These are phyloP conservation scores for Crambe crambe DNA, from an alignment of 37 sponge, comb jelly and placozoan species.

Conservation along the genomic window DNA sequence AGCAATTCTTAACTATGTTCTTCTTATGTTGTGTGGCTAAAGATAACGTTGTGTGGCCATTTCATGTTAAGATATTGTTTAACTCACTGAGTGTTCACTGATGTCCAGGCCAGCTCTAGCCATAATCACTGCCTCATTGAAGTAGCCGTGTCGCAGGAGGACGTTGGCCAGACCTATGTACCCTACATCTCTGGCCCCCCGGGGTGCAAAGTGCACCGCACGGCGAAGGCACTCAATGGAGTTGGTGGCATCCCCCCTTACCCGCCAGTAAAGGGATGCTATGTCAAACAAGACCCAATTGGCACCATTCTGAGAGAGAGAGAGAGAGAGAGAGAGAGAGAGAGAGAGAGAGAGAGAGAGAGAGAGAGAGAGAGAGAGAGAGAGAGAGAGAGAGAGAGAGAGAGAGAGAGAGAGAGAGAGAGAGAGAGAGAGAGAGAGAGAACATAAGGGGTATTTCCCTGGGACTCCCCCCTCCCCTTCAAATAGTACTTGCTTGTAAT, in stretches of 20 bases:
- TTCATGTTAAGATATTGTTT: no score
- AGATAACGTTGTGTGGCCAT: no score
- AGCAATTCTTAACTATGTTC: no score
- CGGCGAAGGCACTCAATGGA: conserved; percentile 83
- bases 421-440: conserved; percentile 2
- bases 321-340: conserved; percentile 6
- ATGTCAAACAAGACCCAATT: conserved; percentile 80
- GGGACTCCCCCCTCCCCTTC: neutral
- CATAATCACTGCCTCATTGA: conserved; percentile 75
- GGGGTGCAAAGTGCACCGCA: conserved; percentile 66
- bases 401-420: conserved; percentile 4
- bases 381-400: conserved; percentile 15
- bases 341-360: conserved; percentile 15
- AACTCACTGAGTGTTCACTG: conserved; percentile 55
- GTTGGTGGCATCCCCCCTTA: conserved; percentile 60
- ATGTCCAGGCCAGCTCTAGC: conserved; percentile 79
- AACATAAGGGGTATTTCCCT: neutral
- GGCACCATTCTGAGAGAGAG: conserved; percentile 49
- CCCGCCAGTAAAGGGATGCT: conserved; percentile 84
- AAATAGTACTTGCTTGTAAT: no score
- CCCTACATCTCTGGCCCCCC: conserved; percentile 53
- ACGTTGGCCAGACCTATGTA: conserved; percentile 78
- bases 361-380: conserved; percentile 17
- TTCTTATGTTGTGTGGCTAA: no score
- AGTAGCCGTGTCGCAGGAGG: conserved; percentile 43